These are phyloP conservation scores for Sebastes oblongus DNA, from an alignment of 2,797 vertebrate genomes.

Conservation along the genomic window DNA sequence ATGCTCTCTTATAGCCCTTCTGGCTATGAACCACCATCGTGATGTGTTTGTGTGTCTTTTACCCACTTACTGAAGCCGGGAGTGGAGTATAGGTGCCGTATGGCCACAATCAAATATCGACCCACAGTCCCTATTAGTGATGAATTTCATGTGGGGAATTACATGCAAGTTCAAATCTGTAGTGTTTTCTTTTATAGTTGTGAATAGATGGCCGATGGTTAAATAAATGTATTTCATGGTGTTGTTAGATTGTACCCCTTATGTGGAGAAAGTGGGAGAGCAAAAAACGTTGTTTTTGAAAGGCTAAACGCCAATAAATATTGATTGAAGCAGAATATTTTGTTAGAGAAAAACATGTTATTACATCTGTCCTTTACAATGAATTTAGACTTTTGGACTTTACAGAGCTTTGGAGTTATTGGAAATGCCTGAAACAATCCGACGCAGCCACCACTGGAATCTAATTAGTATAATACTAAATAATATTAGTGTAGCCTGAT, in stretches of 20 bases:
- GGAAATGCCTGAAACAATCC: background rate
- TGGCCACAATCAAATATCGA: slow-evolving; percentile 38
- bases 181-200: background rate
- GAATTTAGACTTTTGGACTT: no score
- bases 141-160: slow-evolving; percentile 30
- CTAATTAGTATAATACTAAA: background rate
- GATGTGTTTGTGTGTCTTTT: background rate
- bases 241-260: no score
- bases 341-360: no score
- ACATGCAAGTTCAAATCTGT: slow-evolving; percentile 2
- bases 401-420: accelerated
- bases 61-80: slow-evolving; percentile 1
- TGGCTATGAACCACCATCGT: background rate
- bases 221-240: no score
- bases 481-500: background rate
- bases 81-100: background rate
- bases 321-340: no score
- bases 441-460: background rate
- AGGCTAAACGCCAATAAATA: no score
- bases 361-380: no score
- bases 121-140: background rate
- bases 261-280: no score
- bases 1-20: background rate
- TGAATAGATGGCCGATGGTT: background rate
- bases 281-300: no score